Percentiles rank a stretch among this genome's conserved stretches.
Evolutionary conservation across 2,113 vertebrate genomes (phyloP).

Genomic region (Cinclus mexicanus): DNA sequence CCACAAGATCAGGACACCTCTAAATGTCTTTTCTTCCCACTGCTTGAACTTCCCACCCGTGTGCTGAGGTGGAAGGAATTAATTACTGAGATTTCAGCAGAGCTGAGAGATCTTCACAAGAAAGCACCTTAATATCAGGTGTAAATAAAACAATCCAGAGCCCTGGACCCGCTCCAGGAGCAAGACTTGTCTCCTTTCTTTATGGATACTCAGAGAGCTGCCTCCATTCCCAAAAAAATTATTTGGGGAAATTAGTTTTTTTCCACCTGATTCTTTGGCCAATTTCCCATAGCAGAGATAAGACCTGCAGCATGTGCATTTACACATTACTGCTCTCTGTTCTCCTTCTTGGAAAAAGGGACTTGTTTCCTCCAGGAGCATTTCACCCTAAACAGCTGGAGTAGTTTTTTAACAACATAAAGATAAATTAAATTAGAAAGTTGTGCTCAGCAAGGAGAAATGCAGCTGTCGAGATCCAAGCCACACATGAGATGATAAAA

Average conservation of each 20-base stretch:
- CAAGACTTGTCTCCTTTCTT: neutral
- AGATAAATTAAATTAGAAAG: conserved; percentile 11
- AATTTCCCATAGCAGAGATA: conserved; percentile 36
- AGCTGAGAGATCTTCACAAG: neutral
- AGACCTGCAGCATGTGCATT: conserved; percentile 1
- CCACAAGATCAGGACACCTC: neutral
- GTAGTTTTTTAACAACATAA: neutral
- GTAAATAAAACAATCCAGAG: conserved; percentile 45
- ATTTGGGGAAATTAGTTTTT: conserved; percentile 13
- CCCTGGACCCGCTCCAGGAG: neutral
- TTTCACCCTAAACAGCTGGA: neutral
- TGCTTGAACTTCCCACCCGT: neutral
- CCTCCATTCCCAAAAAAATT: neutral
- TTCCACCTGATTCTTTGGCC: conserved; percentile 33
- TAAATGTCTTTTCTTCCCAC: neutral
- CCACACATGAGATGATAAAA: neutral
- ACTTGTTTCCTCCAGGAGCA: neutral
- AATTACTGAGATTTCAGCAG: conserved; percentile 14
- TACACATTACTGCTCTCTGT: conserved; percentile 17
- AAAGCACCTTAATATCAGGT: neutral
- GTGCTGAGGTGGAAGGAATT: conserved; percentile 15
- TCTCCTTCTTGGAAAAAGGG: neutral
- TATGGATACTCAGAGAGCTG: neutral
- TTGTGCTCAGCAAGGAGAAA: neutral
- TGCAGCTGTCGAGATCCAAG: neutral